phyloP scores from a whole-genome alignment of 2,797 vertebrate genomes.

The Halcyon badia region DNA sequence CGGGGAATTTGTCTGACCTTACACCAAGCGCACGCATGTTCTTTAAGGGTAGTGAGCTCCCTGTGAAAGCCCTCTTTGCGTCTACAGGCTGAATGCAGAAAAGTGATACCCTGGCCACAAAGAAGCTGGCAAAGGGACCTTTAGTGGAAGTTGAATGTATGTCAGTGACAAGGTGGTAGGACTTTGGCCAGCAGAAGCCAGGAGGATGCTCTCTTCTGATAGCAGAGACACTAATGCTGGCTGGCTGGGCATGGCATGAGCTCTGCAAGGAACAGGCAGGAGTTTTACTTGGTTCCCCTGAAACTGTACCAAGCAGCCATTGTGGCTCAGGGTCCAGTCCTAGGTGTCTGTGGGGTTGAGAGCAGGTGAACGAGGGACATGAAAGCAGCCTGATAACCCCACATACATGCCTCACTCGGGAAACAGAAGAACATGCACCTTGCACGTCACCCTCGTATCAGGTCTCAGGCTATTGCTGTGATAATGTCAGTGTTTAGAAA shows the following conservation, averaged over 20 bases:
- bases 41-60: neutral
- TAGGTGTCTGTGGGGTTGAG: fast-evolving
- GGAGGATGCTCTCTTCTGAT: neutral
- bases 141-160: neutral
- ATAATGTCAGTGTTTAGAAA: neutral
- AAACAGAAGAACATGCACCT: neutral
- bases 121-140: neutral
- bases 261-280: neutral
- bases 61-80: neutral
- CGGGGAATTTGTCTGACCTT: neutral
- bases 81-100: too few species aligned
- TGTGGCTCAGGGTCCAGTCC: neutral
- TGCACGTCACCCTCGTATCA: fast-evolving
- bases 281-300: fast-evolving
- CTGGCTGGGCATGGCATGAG: fast-evolving
- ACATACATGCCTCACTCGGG: fast-evolving
- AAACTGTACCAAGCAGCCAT: fast-evolving
- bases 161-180: neutral
- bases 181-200: neutral
- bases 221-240: neutral
- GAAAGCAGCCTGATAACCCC: neutral
- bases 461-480: neutral
- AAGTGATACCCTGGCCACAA: neutral
- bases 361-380: fast-evolving
- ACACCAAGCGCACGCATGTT: neutral